These are phyloP conservation scores for Gallirallus australis DNA, from an alignment of 2,797 vertebrate genomes.

Conservation along the genomic window DNA sequence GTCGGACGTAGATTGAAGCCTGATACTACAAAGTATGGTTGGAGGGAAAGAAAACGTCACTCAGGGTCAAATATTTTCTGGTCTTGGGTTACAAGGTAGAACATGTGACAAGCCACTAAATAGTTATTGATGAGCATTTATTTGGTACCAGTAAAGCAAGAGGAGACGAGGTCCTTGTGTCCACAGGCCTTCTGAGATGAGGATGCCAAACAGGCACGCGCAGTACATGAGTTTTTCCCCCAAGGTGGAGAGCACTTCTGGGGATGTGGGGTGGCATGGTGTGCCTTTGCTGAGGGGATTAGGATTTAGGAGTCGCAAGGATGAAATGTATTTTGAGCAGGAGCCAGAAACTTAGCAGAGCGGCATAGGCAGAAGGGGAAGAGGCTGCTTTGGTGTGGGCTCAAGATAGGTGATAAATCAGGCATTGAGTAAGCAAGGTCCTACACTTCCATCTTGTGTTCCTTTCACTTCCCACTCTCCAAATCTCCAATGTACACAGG, in stretches of 20 bases:
- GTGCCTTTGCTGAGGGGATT: not conserved
- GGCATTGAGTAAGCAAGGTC: not conserved
- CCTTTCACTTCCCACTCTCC: not conserved
- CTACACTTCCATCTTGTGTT: not conserved
- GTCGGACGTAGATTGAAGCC: slow-evolving; percentile 17
- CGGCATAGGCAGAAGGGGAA: not conserved
- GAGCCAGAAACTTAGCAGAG: not conserved
- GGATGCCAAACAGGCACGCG: not conserved
- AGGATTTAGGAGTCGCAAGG: not conserved
- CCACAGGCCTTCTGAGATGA: not conserved
- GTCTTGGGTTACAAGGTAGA: not conserved
- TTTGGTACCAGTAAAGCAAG: not conserved
- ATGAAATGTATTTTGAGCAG: not conserved
- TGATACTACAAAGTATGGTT: not conserved
- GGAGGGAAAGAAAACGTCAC: slow-evolving; percentile 29
- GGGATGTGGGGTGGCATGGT: not conserved
- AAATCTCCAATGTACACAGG: not conserved
- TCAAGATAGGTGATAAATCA: not conserved
- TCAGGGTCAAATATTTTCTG: slow-evolving; percentile 59
- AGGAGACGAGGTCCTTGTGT: not conserved
- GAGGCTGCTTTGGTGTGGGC: not conserved
- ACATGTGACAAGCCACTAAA: not conserved
- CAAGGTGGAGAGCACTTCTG: not conserved
- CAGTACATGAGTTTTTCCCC: not conserved
- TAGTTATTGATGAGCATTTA: slow-evolving; percentile 16